phyloP scores from a whole-genome alignment of 1,140 invertebrate species.

The Propsilocerus akamusi region DNA sequence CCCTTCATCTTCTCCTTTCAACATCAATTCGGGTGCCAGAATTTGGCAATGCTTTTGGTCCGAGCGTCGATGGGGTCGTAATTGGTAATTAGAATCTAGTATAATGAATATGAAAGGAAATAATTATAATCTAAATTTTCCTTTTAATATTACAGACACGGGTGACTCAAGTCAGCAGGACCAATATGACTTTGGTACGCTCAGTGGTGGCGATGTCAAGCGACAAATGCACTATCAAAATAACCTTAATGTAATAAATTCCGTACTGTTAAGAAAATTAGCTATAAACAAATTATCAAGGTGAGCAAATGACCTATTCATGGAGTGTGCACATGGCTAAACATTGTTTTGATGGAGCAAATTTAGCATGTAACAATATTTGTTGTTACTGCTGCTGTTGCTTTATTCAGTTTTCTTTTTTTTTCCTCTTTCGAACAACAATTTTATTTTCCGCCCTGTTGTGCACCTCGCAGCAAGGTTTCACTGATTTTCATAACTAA shows the following conservation, averaged over 20 bases:
- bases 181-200: slow-evolving; percentile 19
- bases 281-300: slow-evolving; percentile 49
- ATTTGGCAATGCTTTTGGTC: slow-evolving; percentile 74
- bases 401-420: not conserved
- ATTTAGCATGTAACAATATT: not conserved
- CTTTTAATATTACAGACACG: not conserved
- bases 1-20: slow-evolving; percentile 50
- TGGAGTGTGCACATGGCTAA: not conserved
- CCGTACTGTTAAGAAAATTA: slow-evolving; percentile 53
- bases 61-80: slow-evolving; percentile 80
- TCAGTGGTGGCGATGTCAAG: slow-evolving; percentile 13
- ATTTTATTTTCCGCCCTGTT: too few relatives aligned
- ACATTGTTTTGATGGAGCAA: not conserved
- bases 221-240: slow-evolving; percentile 28
- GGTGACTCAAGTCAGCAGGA: slow-evolving; percentile 10
- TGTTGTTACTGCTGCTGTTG: not conserved
- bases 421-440: not conserved
- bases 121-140: not conserved
- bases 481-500: too few relatives aligned
- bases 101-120: not conserved
- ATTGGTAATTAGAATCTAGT: too few relatives aligned
- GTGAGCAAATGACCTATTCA: slow-evolving; percentile 19
- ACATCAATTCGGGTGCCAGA: slow-evolving; percentile 60
- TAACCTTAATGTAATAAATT: slow-evolving; percentile 53
- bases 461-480: too few relatives aligned